phyloP scores from a whole-genome alignment of 1,140 invertebrate genomes.

The Nautilus pompilius region DNA sequence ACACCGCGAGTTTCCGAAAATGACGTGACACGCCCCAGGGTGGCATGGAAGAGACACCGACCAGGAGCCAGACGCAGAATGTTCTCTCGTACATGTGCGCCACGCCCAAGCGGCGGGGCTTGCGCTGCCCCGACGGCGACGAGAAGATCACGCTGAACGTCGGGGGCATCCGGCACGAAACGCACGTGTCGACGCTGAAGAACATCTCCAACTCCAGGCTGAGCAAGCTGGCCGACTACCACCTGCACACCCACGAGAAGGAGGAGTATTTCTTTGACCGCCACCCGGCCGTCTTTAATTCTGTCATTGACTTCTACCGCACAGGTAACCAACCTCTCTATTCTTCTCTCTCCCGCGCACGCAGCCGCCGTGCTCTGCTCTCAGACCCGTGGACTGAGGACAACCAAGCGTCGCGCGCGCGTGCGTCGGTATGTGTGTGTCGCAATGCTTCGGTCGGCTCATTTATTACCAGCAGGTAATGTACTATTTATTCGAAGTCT shows the following conservation, averaged over 20 bases:
- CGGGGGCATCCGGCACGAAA: conserved; percentile 93
- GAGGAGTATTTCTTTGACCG: conserved; percentile 55
- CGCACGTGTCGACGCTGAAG: conserved; percentile 69
- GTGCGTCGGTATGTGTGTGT: too few species aligned
- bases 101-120: conserved; percentile 17
- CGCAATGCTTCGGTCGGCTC: too few species aligned
- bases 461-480: too few species aligned
- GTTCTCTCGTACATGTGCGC: conserved; percentile 15
- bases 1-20: too few species aligned
- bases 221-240: conserved; percentile 37
- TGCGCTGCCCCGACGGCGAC: conserved; percentile 16
- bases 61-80: conserved; percentile 2
- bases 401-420: too few species aligned
- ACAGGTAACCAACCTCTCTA: conserved; percentile 43
- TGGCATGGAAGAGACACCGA: neutral
- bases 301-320: conserved; percentile 52
- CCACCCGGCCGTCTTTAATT: conserved; percentile 53
- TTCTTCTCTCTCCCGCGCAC: neutral
- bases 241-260: conserved; percentile 31
- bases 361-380: too few species aligned
- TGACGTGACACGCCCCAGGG: too few species aligned
- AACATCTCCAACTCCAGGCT: conserved; percentile 50
- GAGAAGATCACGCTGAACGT: conserved; percentile 86
- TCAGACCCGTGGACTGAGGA: too few species aligned
- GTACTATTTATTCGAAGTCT: too few species aligned